Evolutionary conservation across 1,140 invertebrate species (phyloP).

Genomic region (Chelonus insularis): DNA sequence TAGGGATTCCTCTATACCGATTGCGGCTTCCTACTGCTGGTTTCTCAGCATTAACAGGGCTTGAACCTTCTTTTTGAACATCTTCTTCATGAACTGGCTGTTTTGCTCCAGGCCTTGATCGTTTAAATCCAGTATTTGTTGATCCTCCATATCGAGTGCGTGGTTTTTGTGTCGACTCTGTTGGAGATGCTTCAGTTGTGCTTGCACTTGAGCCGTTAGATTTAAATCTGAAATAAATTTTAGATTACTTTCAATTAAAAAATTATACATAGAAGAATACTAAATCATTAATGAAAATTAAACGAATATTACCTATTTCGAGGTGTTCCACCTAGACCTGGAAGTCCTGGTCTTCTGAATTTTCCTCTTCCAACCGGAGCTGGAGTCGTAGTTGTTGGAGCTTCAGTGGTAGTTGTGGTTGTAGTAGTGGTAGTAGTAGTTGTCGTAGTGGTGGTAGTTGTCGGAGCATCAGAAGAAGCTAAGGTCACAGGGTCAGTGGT

Average conservation of each 20-base stretch:
- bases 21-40: constrained; percentile 35
- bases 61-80: constrained; percentile 46
- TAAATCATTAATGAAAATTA: not conserved
- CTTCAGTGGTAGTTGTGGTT: constrained; percentile 39
- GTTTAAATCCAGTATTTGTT: constrained; percentile 42
- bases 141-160: constrained; percentile 45
- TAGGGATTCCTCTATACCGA: constrained; percentile 46
- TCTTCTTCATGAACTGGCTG: constrained; percentile 38
- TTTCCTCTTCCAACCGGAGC: constrained; percentile 53
- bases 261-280: not conserved
- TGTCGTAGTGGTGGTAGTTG: constrained; percentile 61
- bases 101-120: constrained; percentile 47
- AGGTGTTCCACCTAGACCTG: constrained; percentile 42
- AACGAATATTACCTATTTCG: too few species aligned
- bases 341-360: constrained; percentile 48
- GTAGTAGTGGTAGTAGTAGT: constrained; percentile 50
- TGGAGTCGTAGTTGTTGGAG: constrained; percentile 36
- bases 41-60: constrained; percentile 40
- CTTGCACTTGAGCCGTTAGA: constrained; percentile 37
- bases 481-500: constrained; percentile 56
- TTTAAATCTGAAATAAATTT: constrained; percentile 41
- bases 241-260: constrained; percentile 2
- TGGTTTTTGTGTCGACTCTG: constrained; percentile 40
- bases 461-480: constrained; percentile 54
- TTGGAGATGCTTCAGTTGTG: constrained; percentile 38